These are phyloP conservation scores for Pogona vitticeps DNA, from an alignment of 2,113 vertebrate species.

Conservation along the genomic window DNA sequence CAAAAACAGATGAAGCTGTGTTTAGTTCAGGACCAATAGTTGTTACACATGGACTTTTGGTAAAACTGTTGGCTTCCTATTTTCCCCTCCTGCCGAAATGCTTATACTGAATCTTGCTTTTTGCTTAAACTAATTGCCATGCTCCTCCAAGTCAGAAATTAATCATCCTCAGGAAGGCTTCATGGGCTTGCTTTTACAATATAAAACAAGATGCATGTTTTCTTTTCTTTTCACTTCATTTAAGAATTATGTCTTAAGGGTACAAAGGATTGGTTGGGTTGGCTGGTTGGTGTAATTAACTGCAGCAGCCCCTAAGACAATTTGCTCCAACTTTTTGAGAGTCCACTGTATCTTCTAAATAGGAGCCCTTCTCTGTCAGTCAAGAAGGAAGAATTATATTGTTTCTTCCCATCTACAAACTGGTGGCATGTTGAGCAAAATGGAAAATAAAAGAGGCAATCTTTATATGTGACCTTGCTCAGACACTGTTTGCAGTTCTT, in stretches of 20 bases:
- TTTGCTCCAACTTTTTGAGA: neutral
- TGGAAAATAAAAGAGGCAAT: neutral
- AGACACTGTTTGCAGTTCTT: neutral
- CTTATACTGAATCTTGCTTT: neutral
- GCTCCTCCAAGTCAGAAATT: accelerated
- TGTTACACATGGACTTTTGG: neutral
- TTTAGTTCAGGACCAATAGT: neutral
- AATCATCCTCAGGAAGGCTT: neutral
- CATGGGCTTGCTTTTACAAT: neutral
- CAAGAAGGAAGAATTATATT: no score
- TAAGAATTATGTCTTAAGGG: neutral
- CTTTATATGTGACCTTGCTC: neutral
- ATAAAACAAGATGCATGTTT: neutral
- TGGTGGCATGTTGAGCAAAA: no score
- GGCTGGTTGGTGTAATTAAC: no score
- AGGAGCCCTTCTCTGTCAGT: neutral
- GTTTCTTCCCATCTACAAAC: neutral
- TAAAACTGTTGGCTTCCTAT: neutral
- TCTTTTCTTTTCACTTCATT: neutral
- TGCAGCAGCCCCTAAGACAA: neutral
- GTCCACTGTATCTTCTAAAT: neutral
- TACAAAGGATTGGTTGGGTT: no score
- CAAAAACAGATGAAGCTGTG: neutral
- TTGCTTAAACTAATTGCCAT: neutral
- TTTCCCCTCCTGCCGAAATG: accelerated